These are phyloP conservation scores for Antigone vipio DNA, from an alignment of 2,113 vertebrate genomes.

Conservation along the genomic window DNA sequence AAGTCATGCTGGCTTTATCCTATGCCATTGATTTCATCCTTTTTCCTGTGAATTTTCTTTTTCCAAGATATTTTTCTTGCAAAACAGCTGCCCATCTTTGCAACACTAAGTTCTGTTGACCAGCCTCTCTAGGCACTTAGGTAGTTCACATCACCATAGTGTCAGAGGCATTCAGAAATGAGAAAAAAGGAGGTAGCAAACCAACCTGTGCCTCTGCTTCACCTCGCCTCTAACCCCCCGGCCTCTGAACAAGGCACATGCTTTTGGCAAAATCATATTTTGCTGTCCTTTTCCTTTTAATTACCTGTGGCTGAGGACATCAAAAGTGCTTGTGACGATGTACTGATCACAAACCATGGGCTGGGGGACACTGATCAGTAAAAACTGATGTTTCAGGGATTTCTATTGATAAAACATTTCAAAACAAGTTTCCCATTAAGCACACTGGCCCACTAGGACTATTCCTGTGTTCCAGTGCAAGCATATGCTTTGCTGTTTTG, in stretches of 20 bases:
- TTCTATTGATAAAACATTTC: not conserved
- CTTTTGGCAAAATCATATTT: not conserved
- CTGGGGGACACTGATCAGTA: not conserved
- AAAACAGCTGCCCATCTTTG: not conserved
- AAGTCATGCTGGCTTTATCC: not conserved
- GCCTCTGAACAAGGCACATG: not conserved
- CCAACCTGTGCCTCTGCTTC: not conserved
- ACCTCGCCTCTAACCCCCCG: not conserved
- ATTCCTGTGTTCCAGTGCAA: not conserved
- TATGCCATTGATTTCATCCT: not conserved
- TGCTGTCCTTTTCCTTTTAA: not conserved
- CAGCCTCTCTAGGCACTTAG: not conserved
- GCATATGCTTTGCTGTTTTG: not conserved
- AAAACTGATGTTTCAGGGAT: not conserved
- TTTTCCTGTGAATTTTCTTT: not conserved
- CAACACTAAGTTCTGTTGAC: not conserved
- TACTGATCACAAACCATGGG: not conserved
- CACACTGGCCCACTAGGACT: not conserved
- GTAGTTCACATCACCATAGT: not conserved
- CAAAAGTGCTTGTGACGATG: not conserved
- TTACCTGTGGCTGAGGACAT: not conserved
- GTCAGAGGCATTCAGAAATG: not conserved
- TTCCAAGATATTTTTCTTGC: not conserved
- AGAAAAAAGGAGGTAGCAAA: not conserved
- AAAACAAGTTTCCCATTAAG: not conserved